Percentiles rank a stretch among this genome's conserved stretches.
Conservation (phyloP, 2,113 vertebrate species). For the Pomatostomus ruficeps region DNA sequence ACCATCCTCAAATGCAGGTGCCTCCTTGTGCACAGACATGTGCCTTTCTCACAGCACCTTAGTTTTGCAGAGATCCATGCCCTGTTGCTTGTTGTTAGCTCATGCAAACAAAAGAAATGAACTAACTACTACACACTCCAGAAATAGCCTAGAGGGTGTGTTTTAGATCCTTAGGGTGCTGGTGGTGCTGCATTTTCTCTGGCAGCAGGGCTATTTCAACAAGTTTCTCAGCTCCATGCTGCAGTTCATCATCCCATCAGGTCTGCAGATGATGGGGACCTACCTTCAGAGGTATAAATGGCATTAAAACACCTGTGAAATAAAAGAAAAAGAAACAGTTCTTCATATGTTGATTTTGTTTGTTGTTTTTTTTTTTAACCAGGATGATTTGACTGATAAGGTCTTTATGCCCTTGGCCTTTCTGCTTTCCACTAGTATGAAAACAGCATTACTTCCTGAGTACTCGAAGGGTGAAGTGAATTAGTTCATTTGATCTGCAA, state of each 20-base stretch:
- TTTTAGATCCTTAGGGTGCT: background rate
- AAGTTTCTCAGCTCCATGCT: background rate
- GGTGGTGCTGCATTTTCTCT: background rate
- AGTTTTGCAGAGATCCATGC: background rate
- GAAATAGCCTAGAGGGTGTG: background rate
- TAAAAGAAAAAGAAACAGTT: background rate
- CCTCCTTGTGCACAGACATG: background rate
- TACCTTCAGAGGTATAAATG: background rate
- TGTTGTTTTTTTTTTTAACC: background rate
- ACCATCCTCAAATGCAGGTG: background rate
- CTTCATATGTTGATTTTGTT: background rate
- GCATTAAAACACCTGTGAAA: background rate
- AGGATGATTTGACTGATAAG: background rate
- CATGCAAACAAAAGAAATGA: background rate
- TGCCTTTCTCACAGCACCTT: background rate
- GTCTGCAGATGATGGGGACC: background rate
- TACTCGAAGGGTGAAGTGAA: background rate
- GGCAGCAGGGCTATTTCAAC: background rate
- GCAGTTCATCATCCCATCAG: background rate
- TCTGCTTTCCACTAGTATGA: background rate
- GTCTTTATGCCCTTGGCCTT: background rate
- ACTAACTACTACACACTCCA: background rate
- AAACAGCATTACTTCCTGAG: background rate
- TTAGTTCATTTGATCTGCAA: background rate
- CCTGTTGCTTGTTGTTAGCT: background rate